phyloP scores from a whole-genome alignment of 2,888 invertebrate genomes.

The Ennomos erosarius region DNA sequence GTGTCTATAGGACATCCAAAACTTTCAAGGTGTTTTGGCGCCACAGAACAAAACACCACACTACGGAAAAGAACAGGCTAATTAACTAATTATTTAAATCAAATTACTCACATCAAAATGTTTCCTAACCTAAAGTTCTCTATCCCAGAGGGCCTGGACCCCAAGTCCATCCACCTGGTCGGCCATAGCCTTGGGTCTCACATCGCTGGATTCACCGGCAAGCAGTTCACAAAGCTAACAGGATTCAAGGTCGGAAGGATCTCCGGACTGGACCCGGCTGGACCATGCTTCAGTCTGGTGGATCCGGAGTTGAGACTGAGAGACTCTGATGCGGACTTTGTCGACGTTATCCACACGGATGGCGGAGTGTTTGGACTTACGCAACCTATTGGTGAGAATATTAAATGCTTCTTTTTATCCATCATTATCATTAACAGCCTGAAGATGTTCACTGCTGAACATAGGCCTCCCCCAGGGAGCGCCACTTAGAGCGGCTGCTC shows the following conservation, averaged over 20 bases:
- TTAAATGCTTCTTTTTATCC: too few relatives aligned
- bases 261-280: conserved; percentile 73
- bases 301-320: conserved; percentile 52
- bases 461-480: too few relatives aligned
- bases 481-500: too few relatives aligned
- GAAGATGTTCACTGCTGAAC: too few relatives aligned
- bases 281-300: conserved; percentile 71
- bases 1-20: too few relatives aligned
- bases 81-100: too few relatives aligned
- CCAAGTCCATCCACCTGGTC: conserved; percentile 62
- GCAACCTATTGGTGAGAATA: conserved; percentile 59
- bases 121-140: background rate
- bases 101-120: too few relatives aligned
- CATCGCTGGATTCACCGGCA: conserved; percentile 69
- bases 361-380: conserved; percentile 66
- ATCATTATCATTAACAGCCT: too few relatives aligned
- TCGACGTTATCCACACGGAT: conserved; percentile 70
- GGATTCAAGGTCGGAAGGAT: conserved; percentile 62
- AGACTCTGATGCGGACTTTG: conserved; percentile 61
- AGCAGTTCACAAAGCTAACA: conserved; percentile 55
- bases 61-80: too few relatives aligned
- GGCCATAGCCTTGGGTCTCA: conserved; percentile 78
- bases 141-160: conserved; percentile 59
- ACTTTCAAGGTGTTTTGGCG: too few relatives aligned
- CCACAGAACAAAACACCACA: too few relatives aligned